Evolutionary conservation across 2,797 vertebrate species (phyloP), one percentile per base, ranked within the genome.

Genomic region (Malurus splendens): DNA sequence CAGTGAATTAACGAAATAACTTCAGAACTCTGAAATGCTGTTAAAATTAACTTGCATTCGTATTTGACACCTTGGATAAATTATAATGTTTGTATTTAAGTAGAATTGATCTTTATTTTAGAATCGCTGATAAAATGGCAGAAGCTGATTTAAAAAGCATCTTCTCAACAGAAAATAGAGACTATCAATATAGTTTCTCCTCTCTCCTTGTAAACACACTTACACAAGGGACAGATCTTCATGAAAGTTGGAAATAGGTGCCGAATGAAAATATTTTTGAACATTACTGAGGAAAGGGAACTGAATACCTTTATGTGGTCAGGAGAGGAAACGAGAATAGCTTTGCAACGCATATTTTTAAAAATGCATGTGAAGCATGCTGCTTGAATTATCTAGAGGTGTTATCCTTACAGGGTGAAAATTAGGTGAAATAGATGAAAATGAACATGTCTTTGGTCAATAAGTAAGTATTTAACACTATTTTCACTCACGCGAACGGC

Each of bases 31-130:
- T 83, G 76, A 82, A 87, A 56, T 79, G 24, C 85, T 68, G n/a
- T 89, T n/a, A 52, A 17, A 67, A 79, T 92, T 79, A 87, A 90
- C 60, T 64, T 48, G 27, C 59, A 27, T 38, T 76, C 33, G 22
- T 60, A 32, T 92, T 75, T 85, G 65, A 79, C 74, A 15, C 28
- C 57, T 68, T 17, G 50, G 38, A 9, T 90, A 70, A 92, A 87
- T 84, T 57, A 33, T 16, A 12, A 5, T 87, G 42, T 90, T 90
- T 74, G 38, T 89, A 81, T 91, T 89, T 83, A 90, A 93, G 52
- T 89, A 44, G 67, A 81, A 87, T 82, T 82, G 28, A 42, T 83
- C 59, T 30, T 91, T 76, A 33, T 44, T 86, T 82, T 82, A 67
- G 39, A 82, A 23, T 51, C 28, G 48, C 74, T 33, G 52, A n/a